phyloP scores from a whole-genome alignment of 2,797 vertebrate species.

The Siniperca obscura region DNA sequence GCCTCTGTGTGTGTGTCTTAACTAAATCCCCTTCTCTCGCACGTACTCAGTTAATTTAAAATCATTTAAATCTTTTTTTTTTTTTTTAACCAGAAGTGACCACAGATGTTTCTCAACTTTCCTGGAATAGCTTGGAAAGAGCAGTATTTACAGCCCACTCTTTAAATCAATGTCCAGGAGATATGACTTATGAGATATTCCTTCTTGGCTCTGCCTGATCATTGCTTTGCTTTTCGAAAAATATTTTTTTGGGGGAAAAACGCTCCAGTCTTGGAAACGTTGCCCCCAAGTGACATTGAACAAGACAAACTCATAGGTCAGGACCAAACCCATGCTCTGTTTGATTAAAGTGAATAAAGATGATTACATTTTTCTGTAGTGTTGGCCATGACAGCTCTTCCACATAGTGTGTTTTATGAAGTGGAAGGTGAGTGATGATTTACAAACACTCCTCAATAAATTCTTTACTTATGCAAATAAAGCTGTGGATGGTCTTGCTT shows the following conservation, averaged over 20 bases:
- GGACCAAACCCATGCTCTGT: neutral
- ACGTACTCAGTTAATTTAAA: neutral
- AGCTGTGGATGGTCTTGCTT: neutral
- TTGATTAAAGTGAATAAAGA: neutral
- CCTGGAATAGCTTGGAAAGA: constrained; percentile 46
- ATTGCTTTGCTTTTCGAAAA: constrained; percentile 35
- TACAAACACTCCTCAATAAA: neutral
- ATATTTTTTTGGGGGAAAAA: constrained; percentile 42
- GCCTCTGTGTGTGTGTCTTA: neutral
- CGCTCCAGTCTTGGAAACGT: constrained; percentile 38
- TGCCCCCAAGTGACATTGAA: constrained; percentile 22
- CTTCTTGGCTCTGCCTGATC: constrained; percentile 25
- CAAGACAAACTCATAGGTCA: neutral
- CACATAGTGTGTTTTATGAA: no score
- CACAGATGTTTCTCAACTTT: constrained; percentile 54
- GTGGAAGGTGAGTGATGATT: neutral
- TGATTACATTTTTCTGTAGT: neutral
- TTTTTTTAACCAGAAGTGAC: constrained; percentile 16
- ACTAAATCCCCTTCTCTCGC: neutral
- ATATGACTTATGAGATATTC: constrained; percentile 55
- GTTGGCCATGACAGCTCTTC: neutral
- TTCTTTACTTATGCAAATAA: neutral
- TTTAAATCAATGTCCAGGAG: constrained; percentile 48
- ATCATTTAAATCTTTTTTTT: neutral
- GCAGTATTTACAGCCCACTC: constrained; percentile 39